Evolutionary conservation across 2,797 vertebrate species (phyloP), one percentile per base, ranked within the genome.

Genomic region (Carduelis carduelis): DNA sequence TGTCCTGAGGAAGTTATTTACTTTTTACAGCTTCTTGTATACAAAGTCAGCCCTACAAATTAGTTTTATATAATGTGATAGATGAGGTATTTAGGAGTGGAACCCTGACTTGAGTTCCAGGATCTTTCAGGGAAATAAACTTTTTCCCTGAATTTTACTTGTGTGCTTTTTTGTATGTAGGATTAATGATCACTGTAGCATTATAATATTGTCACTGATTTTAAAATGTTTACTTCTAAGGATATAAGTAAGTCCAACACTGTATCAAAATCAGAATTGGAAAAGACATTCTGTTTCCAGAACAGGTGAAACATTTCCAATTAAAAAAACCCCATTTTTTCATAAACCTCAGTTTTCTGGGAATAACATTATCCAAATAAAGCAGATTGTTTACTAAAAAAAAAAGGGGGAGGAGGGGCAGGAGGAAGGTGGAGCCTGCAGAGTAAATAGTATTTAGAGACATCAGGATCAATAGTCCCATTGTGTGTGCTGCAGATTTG

Each of bases 391-490:
- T 47, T 93, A 46, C 70, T 83, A 5, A 19, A 81, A 28, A 44
- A 26, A 3, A 4, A 4, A 15, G 1, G 5, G 5, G 6, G 11
- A 5, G 14, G 12, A 16, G n/a, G 9, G 6, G 10, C 18, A 24
- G 63, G 52, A 13, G 30, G 15, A 30, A 43, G 83, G 53, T n/a
- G 41, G 37, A 68, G 60, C 28, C 59, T 85, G 46, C 55, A 66
- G 52, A 60, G 44, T 92, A 94, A 95, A 41, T 64, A 39, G 57
- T 77, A 43, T 91, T 95, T 95, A 83, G 64, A 75, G 55, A 68
- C 39, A 18, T 82, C 35, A 75, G 57, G 83, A 91, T 95, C 93
- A 94, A 86, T 95, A 95, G 87, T 86, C 28, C 39, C 47, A 30
- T 93, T 95, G 82, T 95, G 72, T 61, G 59, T 89, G 57, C 35